Conservation (phyloP, 2,888 invertebrate genomes). For the Gibbula magus region DNA sequence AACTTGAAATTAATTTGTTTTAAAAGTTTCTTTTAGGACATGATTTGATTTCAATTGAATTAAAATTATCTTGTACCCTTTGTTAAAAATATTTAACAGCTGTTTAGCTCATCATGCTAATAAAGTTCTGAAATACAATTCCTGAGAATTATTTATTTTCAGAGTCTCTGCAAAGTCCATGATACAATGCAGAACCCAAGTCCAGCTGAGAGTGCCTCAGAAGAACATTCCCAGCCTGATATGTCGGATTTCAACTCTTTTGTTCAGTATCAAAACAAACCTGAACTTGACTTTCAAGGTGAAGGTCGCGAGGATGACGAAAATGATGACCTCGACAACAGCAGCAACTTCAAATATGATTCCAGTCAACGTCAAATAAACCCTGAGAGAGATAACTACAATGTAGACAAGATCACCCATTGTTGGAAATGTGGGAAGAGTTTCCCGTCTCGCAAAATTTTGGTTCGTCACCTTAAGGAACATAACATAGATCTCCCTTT, state of each 20-base stretch:
- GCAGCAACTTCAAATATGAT: constrained; percentile 39
- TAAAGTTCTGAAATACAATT: no score
- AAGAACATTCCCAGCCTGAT: background rate
- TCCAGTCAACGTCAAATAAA: constrained; percentile 58
- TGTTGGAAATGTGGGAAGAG: constrained; percentile 70
- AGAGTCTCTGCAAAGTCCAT: background rate
- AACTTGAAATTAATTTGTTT: no score
- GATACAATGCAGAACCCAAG: background rate
- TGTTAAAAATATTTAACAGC: no score
- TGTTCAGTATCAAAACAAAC: background rate
- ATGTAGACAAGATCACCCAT: constrained; percentile 70
- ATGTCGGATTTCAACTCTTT: background rate
- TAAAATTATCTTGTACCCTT: no score
- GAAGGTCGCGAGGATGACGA: constrained; percentile 22
- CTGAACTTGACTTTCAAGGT: background rate
- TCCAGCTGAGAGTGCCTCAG: background rate
- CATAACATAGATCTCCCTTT: constrained; percentile 79
- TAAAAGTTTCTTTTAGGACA: no score
- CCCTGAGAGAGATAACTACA: constrained; percentile 72
- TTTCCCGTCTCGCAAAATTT: constrained; percentile 64
- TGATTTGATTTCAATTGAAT: no score
- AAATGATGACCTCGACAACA: constrained; percentile 35
- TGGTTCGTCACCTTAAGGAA: constrained; percentile 72
- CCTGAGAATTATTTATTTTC: no score
- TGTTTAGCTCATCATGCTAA: no score